Evolutionary conservation across 1,140 invertebrate genomes (phyloP), one percentile per base, ranked within the genome.

Genomic region (Bombus terrestris): DNA sequence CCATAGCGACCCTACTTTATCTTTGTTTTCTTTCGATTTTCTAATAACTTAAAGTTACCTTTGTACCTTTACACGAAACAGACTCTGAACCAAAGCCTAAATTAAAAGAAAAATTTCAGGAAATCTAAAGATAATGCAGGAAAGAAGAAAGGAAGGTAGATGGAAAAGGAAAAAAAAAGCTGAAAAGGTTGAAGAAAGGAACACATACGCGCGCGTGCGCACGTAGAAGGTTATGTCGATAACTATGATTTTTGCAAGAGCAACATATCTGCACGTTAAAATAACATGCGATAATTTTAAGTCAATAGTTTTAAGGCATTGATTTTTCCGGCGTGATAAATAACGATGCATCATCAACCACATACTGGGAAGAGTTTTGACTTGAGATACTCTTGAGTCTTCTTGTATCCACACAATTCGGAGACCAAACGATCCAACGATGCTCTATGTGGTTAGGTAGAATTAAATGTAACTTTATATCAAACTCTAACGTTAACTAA

Each of bases 401-500:
- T 91, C 89, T 74, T 90, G 68, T 84, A 57, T 88, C 89, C 86
- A 76, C 59, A 75, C 84, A 81, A 86, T 76, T 74, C 68, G 86
- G 76, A 66, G 91, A 87, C 85, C 84, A 74, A 74, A 90, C 84
- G 83, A 89, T 94, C 94, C 94, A 94, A 90, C 93, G 94, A 94
- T 89, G 94, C 90, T 94, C 94, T 94, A 94, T 91, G 93, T 92
- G 92, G 93, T 84, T 90, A 93, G 93, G 91, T 93, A 93, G 91
- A 93, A 95, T 94, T 93, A 92, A 83, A 93, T 89, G 90, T 92
- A 93, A 92, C 92, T 92, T 89, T 87, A 93, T 93, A 93, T 91
- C 88, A 93, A 93, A 94, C 90, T 93, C 90, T 94, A 94, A 92
- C 89, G 89, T 92, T 92, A 94, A 94, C 93, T 94, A 94, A 94